Evolutionary conservation across 2,113 vertebrate species (phyloP).

Genomic region (Perca fluviatilis): DNA sequence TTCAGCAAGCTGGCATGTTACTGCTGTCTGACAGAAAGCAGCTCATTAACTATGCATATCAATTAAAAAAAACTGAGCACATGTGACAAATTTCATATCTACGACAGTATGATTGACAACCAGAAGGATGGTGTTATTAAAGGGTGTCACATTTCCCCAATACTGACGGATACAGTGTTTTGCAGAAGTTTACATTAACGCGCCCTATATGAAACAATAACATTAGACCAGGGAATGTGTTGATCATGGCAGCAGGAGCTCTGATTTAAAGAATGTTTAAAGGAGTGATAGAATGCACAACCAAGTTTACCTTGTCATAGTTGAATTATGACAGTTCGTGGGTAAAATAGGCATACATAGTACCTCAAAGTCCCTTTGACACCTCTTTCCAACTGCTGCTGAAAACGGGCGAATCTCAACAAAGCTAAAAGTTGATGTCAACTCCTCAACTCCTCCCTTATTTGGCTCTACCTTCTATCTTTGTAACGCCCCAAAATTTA

Average conservation of each 20-base stretch:
- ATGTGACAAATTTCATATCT: slow-evolving; percentile 32
- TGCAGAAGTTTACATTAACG: slow-evolving; percentile 32
- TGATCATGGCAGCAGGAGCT: slow-evolving; percentile 37
- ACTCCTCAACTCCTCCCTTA: no score
- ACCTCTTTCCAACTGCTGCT: no score
- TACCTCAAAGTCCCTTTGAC: no score
- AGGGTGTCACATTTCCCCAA: slow-evolving; percentile 23
- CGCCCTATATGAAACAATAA: slow-evolving; percentile 3
- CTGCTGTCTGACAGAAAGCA: slow-evolving; percentile 53
- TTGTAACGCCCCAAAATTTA: no score
- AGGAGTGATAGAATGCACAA: no score
- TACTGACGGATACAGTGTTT: slow-evolving; percentile 31
- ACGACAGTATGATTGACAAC: slow-evolving; percentile 60
- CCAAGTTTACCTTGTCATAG: no score
- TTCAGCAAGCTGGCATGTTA: slow-evolving; percentile 63
- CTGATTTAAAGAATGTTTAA: slow-evolving; percentile 25
- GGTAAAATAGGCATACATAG: no score
- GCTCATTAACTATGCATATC: slow-evolving; percentile 70
- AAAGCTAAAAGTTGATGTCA: no score
- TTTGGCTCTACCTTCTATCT: no score
- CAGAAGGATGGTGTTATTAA: slow-evolving; percentile 39
- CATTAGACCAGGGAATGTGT: slow-evolving; percentile 20
- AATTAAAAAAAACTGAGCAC: slow-evolving; percentile 57
- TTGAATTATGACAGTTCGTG: no score
- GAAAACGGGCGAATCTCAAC: no score